These are phyloP conservation scores for Eulemur mongoz DNA, from an alignment of 2,797 vertebrate species.

Conservation along the genomic window DNA sequence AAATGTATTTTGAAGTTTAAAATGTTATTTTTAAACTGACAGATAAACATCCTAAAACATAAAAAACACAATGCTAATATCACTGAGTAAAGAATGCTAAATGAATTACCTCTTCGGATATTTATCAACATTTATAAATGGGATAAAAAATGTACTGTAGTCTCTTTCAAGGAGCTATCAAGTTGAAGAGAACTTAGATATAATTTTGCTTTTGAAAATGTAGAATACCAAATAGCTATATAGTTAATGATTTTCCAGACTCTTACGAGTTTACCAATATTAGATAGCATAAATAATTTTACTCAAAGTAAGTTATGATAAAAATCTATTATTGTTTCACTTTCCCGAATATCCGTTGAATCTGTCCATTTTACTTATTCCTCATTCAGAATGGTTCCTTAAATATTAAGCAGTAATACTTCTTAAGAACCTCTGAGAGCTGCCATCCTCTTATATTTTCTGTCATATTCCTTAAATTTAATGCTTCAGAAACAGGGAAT, in stretches of 20 bases:
- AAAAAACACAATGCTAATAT: slow-evolving; percentile 42
- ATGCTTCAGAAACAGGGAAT: background rate
- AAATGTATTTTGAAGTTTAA: slow-evolving; percentile 4
- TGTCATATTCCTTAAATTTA: background rate
- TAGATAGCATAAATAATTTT: background rate
- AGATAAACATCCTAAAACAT: background rate
- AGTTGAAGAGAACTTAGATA: slow-evolving; percentile 7
- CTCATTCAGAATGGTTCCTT: background rate
- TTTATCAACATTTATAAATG: slow-evolving; percentile 55
- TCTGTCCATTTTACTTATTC: background rate
- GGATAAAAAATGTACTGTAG: background rate
- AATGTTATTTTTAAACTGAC: slow-evolving; percentile 24
- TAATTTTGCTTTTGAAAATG: background rate
- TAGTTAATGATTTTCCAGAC: background rate
- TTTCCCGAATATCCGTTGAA: background rate
- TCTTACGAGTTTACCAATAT: background rate
- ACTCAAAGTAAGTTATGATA: background rate
- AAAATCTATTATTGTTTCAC: background rate
- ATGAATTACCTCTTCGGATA: background rate
- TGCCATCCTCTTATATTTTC: background rate
- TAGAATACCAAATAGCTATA: background rate
- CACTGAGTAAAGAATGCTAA: slow-evolving; percentile 2
- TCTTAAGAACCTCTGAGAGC: background rate
- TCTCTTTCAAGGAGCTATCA: background rate
- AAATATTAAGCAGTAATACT: background rate